Conservation (phyloP, 2,797 vertebrate genomes). For the Orestias chungarensis region DNA sequence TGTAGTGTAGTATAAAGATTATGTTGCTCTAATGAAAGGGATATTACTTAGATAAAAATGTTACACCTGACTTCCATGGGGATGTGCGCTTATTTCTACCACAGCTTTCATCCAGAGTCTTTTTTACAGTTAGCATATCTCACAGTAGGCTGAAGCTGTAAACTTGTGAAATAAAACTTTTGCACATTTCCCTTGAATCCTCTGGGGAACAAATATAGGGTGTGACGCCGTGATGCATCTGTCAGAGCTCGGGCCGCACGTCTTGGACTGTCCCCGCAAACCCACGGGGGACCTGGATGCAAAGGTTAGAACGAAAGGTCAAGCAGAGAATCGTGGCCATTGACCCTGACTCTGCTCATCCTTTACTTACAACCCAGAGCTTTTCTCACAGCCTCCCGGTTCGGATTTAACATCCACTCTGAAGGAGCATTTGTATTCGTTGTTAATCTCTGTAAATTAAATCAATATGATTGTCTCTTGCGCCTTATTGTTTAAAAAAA, state of each 20-base stretch:
- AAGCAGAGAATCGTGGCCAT: constrained; percentile 50
- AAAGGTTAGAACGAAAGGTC: constrained; percentile 75
- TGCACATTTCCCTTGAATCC: background rate
- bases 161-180: background rate
- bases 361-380: constrained; percentile 61
- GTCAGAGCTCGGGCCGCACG: constrained; percentile 70
- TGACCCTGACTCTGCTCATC: constrained; percentile 49
- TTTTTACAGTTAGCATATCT: background rate
- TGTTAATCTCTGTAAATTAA: background rate
- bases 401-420: constrained; percentile 15
- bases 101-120: background rate
- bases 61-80: no score
- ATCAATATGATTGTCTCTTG: background rate
- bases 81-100: background rate
- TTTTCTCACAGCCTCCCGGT: constrained; percentile 25
- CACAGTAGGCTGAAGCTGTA: background rate
- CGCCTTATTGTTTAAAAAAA: background rate
- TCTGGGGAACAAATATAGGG: constrained; percentile 45
- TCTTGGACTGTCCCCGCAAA: constrained; percentile 65
- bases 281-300: constrained; percentile 66
- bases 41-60: constrained; percentile 40
- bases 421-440: constrained; percentile 6
- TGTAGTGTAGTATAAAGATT: constrained; percentile 40
- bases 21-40: constrained; percentile 35
- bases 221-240: constrained; percentile 65